Conservation (phyloP, 1,140 invertebrate genomes). For the Drosophila tani region DNA sequence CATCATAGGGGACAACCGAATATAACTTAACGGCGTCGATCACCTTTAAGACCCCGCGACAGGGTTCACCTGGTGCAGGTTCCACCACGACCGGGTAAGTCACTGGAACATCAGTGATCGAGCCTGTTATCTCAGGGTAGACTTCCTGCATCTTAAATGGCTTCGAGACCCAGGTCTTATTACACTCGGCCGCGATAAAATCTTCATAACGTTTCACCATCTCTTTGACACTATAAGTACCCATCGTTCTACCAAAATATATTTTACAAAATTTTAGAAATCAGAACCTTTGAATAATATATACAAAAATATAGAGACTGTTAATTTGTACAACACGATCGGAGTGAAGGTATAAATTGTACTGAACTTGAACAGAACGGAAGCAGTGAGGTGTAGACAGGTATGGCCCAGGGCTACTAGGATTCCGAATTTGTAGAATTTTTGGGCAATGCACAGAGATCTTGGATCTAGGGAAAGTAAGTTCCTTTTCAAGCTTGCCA, state of each 20-base stretch:
- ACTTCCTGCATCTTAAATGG: neutral
- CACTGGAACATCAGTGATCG: neutral
- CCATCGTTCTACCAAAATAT: neutral
- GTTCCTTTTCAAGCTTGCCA: neutral
- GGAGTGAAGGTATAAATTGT: neutral
- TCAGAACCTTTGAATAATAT: neutral
- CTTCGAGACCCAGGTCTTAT: neutral
- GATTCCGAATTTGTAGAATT: no score
- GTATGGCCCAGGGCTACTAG: neutral
- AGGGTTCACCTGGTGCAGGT: neutral
- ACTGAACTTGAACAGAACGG: no score
- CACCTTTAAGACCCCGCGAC: neutral
- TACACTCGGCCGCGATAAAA: neutral
- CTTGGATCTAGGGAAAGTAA: neutral
- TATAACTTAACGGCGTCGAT: neutral
- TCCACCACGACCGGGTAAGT: neutral
- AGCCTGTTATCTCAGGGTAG: neutral
- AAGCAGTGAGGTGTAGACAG: neutral
- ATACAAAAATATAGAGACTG: neutral
- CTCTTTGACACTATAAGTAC: neutral
- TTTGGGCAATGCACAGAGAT: neutral
- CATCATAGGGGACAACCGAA: neutral
- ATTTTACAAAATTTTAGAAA: neutral
- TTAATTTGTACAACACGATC: neutral
- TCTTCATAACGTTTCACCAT: neutral